Evolutionary conservation across 2,797 vertebrate species (phyloP).

Genomic region (Diplodus sargus): DNA sequence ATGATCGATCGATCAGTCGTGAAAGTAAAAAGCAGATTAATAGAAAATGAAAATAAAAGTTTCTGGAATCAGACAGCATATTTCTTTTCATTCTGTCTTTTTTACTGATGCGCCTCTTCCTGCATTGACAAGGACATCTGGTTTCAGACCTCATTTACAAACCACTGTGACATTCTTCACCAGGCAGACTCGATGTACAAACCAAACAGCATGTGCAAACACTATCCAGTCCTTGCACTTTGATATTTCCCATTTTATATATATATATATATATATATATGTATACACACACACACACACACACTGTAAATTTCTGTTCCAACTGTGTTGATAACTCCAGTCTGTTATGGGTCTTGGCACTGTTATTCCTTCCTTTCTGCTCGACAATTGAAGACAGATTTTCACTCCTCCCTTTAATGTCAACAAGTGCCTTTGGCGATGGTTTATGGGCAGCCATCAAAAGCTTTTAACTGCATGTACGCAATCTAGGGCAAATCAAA

Average conservation of each 20-base stretch:
- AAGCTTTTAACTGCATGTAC: conserved; percentile 83
- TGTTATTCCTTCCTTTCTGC: conserved; percentile 49
- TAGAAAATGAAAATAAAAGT: no score
- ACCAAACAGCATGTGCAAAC: conserved; percentile 50
- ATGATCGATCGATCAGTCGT: no score
- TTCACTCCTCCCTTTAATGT: conserved; percentile 77
- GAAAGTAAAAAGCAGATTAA: no score
- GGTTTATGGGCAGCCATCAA: conserved; percentile 69
- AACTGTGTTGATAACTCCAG: conserved; percentile 33
- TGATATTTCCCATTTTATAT: conserved; percentile 36
- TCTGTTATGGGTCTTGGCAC: conserved; percentile 34
- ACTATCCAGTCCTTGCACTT: conserved; percentile 19
- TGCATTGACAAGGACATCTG: conserved; percentile 50
- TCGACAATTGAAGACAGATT: conserved; percentile 69
- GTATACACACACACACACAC: no score
- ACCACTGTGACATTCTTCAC: conserved; percentile 76
- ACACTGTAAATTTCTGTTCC: conserved; percentile 30
- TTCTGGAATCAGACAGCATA: not conserved
- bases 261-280: conserved; percentile 4
- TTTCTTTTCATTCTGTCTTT: not conserved
- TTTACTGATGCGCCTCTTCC: conserved; percentile 15
- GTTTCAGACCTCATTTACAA: conserved; percentile 54
- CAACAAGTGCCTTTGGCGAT: conserved; percentile 81
- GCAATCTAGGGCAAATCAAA: conserved; percentile 78
- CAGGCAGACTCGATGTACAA: conserved; percentile 42